Evolutionary conservation across 2,113 vertebrate species (phyloP), one percentile per base, ranked within the genome.

Genomic region (Onychostoma macrolepis): DNA sequence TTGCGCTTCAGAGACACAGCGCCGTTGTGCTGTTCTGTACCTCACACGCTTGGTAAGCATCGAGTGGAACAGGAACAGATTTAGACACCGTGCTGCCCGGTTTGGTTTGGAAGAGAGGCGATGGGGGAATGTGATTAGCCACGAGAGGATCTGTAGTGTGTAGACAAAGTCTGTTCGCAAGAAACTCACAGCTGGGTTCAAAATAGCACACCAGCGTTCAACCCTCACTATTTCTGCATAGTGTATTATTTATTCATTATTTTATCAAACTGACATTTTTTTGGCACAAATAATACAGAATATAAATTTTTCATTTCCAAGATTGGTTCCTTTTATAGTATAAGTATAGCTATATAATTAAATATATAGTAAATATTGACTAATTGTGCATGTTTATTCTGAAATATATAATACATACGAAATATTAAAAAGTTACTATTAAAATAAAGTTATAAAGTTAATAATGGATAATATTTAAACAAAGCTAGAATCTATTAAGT

Each of bases 51-150:
- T 87, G 85, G 87, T 81, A 85, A 90, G 85, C 9, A 45, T 89
- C 91, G 85, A 84, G 45, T 89, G 86, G 33, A 87, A 77, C 79
- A 38, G 92, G 88, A 89, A 90, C 87, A 88, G 90, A 93, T 45
- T 81, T 86, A 58, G 21, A 24, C 85, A 87, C 13, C n/a, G 78
- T 43, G 78, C 77, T 36, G 90, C 89, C 90, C 89, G 89, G 85
- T 89, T 91, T 88, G 87, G 81, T 89, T 87, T 84, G 90, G 92
- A 92, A 90, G 80, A 61, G 13, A 38, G 85, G 90, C 92, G 21
- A 65, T 9, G 69, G 0, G 21, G 69, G 33, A 17, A 4, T 41
- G 69, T 41, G 69, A 72, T 41, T 72, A 41, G 6, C 65, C 30
- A 69, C 30, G 0, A 69, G 69, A 41, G 69, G 69, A 72, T 72